These are phyloP conservation scores for Paramormyrops hopkinsi DNA, from an alignment of 2,797 vertebrate genomes.

Conservation along the genomic window DNA sequence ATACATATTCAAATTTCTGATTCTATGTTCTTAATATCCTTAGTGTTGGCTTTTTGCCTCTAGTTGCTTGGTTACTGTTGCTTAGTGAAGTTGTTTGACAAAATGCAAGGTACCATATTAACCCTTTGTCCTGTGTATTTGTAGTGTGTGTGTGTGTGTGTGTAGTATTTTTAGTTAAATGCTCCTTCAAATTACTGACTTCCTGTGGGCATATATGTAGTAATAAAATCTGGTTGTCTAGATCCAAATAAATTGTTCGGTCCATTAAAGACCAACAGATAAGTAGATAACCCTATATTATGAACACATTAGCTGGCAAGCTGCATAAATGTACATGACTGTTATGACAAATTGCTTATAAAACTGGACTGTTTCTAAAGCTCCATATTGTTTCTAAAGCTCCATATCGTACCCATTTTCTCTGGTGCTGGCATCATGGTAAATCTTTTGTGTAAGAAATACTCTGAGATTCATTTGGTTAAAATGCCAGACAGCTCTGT, in stretches of 20 bases:
- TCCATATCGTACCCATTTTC: neutral
- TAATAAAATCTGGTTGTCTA: neutral
- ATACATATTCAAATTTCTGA: neutral
- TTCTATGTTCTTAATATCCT: slow-evolving; percentile 5
- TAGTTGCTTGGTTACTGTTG: slow-evolving; percentile 75
- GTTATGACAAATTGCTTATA: neutral
- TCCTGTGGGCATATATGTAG: neutral
- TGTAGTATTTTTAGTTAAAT: neutral
- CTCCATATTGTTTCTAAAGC: neutral
- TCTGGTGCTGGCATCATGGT: neutral
- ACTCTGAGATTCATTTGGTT: neutral
- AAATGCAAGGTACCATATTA: slow-evolving; percentile 1
- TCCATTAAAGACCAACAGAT: neutral
- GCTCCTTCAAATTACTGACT: neutral
- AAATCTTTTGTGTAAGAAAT: neutral
- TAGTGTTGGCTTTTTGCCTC: slow-evolving; percentile 41
- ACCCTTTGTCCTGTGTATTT: neutral
- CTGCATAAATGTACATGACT: neutral
- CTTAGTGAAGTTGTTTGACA: slow-evolving; percentile 48
- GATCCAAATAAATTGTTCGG: neutral
- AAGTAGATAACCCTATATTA: neutral
- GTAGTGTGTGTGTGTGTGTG: neutral
- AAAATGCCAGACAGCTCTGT: neutral
- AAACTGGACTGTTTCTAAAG: neutral
- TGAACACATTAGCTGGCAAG: neutral